A percentile compares a stretch with the other conserved stretches of the same genome.
Evolutionary conservation across 2,113 vertebrate genomes (phyloP).

Genomic region (Sterna hirundo): DNA sequence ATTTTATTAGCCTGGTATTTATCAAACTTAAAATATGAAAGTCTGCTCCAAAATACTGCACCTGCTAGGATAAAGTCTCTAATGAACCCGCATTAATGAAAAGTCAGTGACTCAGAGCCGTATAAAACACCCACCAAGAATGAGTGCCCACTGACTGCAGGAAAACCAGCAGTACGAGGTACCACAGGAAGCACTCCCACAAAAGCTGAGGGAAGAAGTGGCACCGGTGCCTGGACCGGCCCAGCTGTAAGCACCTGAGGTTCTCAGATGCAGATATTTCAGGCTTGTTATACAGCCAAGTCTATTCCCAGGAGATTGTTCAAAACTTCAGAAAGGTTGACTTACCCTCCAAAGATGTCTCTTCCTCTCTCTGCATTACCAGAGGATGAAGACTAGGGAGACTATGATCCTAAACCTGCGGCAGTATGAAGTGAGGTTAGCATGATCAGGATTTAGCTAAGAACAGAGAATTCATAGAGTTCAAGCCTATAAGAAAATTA

Average conservation of each 20-base stretch:
- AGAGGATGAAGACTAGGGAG: background rate
- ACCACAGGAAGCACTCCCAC: background rate
- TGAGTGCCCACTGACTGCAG: background rate
- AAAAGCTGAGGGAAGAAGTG: background rate
- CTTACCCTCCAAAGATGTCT: background rate
- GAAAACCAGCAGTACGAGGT: accelerated
- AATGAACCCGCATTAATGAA: background rate
- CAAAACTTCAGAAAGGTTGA: background rate
- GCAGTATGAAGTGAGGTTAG: background rate
- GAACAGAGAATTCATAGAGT: background rate
- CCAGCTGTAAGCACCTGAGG: background rate
- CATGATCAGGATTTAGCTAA: background rate
- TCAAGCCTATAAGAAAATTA: background rate
- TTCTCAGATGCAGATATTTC: background rate
- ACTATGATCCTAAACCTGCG: background rate
- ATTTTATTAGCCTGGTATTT: background rate
- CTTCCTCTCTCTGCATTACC: background rate
- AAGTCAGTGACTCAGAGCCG: background rate
- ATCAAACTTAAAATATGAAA: background rate
- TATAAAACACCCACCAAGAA: background rate
- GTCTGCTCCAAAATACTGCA: background rate
- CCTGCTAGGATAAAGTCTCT: background rate
- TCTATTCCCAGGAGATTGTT: background rate
- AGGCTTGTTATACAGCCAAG: background rate
- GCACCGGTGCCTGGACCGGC: background rate